Percentiles rank a stretch among this genome's conserved stretches.
Conservation (phyloP, 2,797 vertebrate species). For the Tinamus major region DNA sequence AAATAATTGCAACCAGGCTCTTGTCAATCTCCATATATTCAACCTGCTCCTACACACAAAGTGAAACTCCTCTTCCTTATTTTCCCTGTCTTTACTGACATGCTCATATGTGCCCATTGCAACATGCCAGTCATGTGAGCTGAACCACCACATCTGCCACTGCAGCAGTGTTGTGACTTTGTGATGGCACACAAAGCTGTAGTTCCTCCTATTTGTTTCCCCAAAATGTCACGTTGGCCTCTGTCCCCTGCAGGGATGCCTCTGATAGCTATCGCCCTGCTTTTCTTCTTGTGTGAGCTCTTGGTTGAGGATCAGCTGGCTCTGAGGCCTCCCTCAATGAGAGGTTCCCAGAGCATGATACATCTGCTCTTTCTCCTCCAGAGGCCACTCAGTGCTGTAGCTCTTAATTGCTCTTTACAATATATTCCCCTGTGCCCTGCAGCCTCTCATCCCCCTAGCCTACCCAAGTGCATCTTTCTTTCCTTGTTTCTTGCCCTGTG, state of each 20-base stretch:
- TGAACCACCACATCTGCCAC: not conserved
- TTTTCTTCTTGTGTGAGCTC: not conserved
- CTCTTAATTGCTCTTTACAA: not conserved
- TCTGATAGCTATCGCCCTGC: not conserved
- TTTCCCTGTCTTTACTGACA: not conserved
- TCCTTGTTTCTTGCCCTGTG: not conserved
- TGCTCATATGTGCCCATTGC: not conserved
- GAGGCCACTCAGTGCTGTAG: not conserved
- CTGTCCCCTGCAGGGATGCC: not conserved
- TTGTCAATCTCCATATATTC: not conserved
- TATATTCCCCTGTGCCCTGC: not conserved
- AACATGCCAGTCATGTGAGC: not conserved
- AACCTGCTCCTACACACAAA: no score
- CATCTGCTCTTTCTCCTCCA: not conserved
- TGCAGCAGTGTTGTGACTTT: not conserved
- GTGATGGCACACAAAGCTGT: not conserved
- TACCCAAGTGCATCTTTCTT: not conserved
- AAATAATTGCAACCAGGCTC: not conserved
- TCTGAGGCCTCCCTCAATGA: no score
- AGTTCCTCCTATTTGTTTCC: not conserved
- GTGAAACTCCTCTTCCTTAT: not conserved
- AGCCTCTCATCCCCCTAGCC: not conserved
- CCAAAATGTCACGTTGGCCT: not conserved
- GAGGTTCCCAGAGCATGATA: no score
- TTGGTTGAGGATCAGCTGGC: not conserved